Percentiles rank a stretch among this genome's conserved stretches.
Conservation (phyloP, 2,797 vertebrate genomes). For the Remorina albescens region DNA sequence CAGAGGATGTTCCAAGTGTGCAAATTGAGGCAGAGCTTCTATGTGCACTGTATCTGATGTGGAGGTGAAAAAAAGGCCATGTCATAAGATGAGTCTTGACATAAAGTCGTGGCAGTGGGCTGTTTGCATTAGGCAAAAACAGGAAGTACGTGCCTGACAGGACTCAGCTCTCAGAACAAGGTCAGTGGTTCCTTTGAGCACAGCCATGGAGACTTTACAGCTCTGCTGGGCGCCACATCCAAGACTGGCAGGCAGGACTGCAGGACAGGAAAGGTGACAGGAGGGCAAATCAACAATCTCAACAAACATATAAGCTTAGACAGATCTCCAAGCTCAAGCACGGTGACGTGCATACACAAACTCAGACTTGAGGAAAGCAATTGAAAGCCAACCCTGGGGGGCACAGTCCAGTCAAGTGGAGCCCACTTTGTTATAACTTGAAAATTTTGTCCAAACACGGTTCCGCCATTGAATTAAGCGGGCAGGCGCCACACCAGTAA, state of each 20-base stretch:
- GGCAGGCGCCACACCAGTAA: constrained; percentile 17
- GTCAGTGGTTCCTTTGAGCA: constrained; percentile 59
- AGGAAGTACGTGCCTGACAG: constrained; percentile 55
- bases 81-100: constrained; percentile 60
- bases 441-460: constrained; percentile 26
- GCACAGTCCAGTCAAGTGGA: constrained; percentile 36
- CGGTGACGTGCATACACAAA: constrained; percentile 12
- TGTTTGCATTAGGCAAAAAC: constrained; percentile 52
- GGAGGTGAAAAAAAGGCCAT: constrained; percentile 54
- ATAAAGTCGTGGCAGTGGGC: constrained; percentile 52
- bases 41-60: constrained; percentile 33
- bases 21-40: constrained; percentile 30
- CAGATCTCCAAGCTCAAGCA: constrained; percentile 27
- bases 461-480: neutral
- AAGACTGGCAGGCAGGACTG: constrained; percentile 48
- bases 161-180: constrained; percentile 53
- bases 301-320: constrained; percentile 36
- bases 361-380: constrained; percentile 37
- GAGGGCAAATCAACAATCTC: constrained; percentile 58
- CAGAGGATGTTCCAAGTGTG: neutral
- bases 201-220: constrained; percentile 37
- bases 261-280: constrained; percentile 48
- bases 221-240: constrained; percentile 40
- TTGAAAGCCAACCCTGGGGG: constrained; percentile 48
- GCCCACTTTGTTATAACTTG: constrained; percentile 29